A percentile compares a stretch with the other conserved stretches of the same genome.
Conservation (phyloP, 2,888 invertebrate species). For the Sepiola atlantica region DNA sequence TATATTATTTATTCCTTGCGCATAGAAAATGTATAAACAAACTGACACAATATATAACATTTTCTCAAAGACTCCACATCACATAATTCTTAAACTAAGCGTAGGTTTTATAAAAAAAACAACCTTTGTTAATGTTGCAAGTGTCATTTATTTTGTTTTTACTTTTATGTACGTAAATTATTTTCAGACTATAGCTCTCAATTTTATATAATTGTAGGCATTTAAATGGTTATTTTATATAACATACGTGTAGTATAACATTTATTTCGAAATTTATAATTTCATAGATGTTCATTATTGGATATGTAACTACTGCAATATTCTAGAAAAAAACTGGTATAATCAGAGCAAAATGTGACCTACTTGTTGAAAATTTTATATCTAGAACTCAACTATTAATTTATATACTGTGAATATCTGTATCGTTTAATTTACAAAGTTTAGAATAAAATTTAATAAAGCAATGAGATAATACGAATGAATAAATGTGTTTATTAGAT, state of each 20-base stretch:
- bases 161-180: neutral
- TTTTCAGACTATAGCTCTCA: neutral
- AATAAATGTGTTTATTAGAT: no score
- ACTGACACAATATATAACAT: neutral
- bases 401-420: neutral
- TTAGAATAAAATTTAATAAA: neutral
- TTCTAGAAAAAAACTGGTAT: neutral
- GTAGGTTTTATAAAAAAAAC: neutral
- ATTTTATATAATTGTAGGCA: neutral
- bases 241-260: neutral
- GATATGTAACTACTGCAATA: neutral
- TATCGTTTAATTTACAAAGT: neutral
- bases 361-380: neutral
- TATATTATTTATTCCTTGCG: neutral
- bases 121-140: neutral
- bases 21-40: neutral
- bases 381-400: neutral
- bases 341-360: neutral
- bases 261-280: neutral
- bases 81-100: neutral
- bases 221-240: neutral
- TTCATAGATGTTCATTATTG: neutral
- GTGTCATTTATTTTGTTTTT: neutral
- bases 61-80: neutral
- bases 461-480: neutral